Evolutionary conservation across 2,888 invertebrate species (phyloP).

Genomic region (Invenusta paracnida): DNA sequence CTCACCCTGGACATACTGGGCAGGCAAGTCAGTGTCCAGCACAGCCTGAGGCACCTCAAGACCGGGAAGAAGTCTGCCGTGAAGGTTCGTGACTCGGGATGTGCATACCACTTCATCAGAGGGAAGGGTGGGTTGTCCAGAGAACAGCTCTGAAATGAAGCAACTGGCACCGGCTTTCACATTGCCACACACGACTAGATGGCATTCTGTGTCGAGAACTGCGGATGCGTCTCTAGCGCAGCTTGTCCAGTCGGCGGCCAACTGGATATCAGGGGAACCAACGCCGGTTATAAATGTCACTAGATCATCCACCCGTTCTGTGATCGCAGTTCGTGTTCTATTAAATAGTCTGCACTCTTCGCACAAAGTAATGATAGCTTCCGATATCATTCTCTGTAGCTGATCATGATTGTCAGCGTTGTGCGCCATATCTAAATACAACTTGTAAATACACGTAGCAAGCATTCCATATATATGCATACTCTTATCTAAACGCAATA

Average conservation of each 20-base stretch:
- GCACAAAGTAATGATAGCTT: not conserved
- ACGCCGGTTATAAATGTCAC: not conserved
- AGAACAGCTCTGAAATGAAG: not conserved
- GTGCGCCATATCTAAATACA: too few species aligned
- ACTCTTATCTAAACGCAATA: too few species aligned
- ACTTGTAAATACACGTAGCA: too few species aligned
- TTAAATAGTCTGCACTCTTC: not conserved
- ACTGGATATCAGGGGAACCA: too few species aligned
- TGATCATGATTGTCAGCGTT: too few species aligned
- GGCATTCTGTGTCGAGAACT: not conserved
- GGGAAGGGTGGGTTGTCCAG: not conserved
- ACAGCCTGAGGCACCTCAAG: too few species aligned
- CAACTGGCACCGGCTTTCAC: not conserved
- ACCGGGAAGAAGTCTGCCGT: not conserved
- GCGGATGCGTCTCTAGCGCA: not conserved
- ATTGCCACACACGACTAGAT: not conserved
- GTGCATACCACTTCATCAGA: not conserved
- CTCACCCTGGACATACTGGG: not conserved
- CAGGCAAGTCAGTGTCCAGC: not conserved
- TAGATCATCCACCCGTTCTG: not conserved
- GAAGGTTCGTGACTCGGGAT: not conserved
- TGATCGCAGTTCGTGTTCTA: not conserved
- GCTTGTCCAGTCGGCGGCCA: not conserved
- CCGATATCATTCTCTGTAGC: too few species aligned
- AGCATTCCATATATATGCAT: too few species aligned